Evolutionary conservation across 2,888 invertebrate genomes (phyloP).

Genomic region (Macaria liturata): DNA sequence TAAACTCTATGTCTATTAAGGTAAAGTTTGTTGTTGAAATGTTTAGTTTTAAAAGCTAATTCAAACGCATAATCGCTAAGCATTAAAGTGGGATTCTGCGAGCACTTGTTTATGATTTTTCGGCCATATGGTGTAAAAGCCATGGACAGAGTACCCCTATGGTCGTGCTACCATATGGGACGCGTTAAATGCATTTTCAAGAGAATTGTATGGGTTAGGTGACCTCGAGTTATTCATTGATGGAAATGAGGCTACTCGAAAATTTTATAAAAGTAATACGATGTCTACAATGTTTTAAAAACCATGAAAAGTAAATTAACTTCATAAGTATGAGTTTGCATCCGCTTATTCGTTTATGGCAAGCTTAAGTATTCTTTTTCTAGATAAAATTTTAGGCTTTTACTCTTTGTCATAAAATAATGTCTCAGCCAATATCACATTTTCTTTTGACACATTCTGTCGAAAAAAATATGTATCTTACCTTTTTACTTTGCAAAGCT

Average conservation of each 20-base stretch:
- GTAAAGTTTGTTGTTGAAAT: slow-evolving; percentile 34
- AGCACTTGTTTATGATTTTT: slow-evolving; percentile 80
- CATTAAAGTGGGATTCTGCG: slow-evolving; percentile 68
- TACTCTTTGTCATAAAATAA: too few relatives aligned
- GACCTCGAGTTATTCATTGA: slow-evolving; percentile 21
- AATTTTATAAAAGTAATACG: not conserved
- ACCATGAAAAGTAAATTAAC: too few relatives aligned
- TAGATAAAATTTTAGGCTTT: too few relatives aligned
- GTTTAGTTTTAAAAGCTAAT: slow-evolving; percentile 31
- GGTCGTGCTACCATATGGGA: slow-evolving; percentile 75
- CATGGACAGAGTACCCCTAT: slow-evolving; percentile 77
- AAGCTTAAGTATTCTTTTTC: too few relatives aligned
- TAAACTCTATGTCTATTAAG: slow-evolving; percentile 40
- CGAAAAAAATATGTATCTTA: too few relatives aligned
- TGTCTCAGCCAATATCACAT: too few relatives aligned
- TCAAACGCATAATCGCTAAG: slow-evolving; percentile 58
- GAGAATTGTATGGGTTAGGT: slow-evolving; percentile 63
- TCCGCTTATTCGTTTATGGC: too few relatives aligned
- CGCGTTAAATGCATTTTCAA: slow-evolving; percentile 78
- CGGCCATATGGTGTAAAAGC: slow-evolving; percentile 81
- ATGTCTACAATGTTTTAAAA: too few relatives aligned
- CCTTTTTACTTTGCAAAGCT: too few relatives aligned
- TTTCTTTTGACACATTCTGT: too few relatives aligned
- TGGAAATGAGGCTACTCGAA: not conserved
- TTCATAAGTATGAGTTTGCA: too few relatives aligned